Percentiles rank a stretch among this genome's conserved stretches.
Conservation (phyloP, 2,888 invertebrate genomes). For the Neuroscelio doddi region DNA sequence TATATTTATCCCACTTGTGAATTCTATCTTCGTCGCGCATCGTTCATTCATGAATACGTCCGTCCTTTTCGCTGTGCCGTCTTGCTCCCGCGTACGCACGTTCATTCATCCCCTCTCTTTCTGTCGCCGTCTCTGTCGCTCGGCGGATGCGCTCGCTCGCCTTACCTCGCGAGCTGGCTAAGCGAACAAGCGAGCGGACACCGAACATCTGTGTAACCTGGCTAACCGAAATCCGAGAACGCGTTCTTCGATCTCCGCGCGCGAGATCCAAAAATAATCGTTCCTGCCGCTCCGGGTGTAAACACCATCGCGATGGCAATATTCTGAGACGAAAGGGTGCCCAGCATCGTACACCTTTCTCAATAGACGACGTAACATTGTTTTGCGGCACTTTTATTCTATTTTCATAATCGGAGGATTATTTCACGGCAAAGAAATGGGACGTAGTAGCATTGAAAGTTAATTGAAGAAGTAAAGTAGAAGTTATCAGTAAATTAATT, state of each 20-base stretch:
- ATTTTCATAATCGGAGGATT: no score
- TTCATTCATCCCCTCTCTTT: conserved; percentile 67
- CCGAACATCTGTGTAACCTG: conserved; percentile 50
- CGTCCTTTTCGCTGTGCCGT: conserved; percentile 49
- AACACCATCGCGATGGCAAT: conserved; percentile 24
- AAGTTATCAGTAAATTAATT: no score
- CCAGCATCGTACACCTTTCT: background rate
- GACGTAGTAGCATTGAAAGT: no score
- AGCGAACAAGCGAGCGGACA: conserved; percentile 40
- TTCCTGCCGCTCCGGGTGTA: conserved; percentile 36
- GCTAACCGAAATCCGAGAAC: conserved; percentile 48
- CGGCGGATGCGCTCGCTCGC: conserved; percentile 24
- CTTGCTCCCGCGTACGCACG: conserved; percentile 57
- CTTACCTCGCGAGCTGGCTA: conserved; percentile 23
- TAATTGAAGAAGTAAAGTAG: no score
- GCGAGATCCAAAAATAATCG: conserved; percentile 47
- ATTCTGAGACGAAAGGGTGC: no score
- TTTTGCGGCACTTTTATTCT: no score
- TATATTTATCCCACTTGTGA: conserved; percentile 67
- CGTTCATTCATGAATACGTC: conserved; percentile 63
- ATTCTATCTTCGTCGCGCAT: conserved; percentile 63
- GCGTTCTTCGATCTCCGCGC: conserved; percentile 39
- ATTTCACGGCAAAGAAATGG: no score
- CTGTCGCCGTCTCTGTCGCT: conserved; percentile 43
- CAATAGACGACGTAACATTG: no score